Evolutionary conservation across 2,113 vertebrate genomes (phyloP), one percentile per base, ranked within the genome.

Genomic region (Triplophysa dalaica): DNA sequence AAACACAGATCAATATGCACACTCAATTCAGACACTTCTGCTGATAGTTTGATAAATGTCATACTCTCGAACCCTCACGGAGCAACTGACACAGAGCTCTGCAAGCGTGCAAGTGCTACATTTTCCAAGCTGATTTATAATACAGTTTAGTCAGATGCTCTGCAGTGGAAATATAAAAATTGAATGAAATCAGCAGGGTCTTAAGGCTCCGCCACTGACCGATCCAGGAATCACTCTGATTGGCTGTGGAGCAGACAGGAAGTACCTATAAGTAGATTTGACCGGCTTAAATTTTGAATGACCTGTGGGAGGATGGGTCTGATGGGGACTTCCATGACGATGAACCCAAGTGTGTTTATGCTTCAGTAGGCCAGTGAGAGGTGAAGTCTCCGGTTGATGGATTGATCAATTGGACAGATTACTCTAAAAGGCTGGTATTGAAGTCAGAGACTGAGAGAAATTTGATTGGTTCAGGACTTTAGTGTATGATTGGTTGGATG

Each of bases 1-100:
- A 26, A 63, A 48, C 22, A 48, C 33, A 62, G 58, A 75, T 75
- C 73, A 75, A 75, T 75, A 63, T 75, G 41, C 73, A 50, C 41
- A 75, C 73, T 75, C 73, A 19, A 75, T 75, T 17, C 58, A 75
- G 73, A 50, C 73, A 75, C 21, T 75, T 63, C 73, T 63, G 41
- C 41, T 75, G 73, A 75, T 75, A 26, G 58, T 75, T 75, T 62
- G 22, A 75, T 75, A 75, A 75, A 75, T 75, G 58, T 50, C 58
- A 48, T 61, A 63, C 73, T 48, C 41, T 48, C 58, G 7, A 72
- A 38, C 8, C 12, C 38, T 19, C 19, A 29, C 54, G 16, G 33
- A 73, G 70, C 72, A 45, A 38, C 72, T 19, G 72, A 21, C 1
- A 5, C 72, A 75, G 16, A 48, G 72, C 52, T 10, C 70, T 24